Conservation (phyloP, 2,797 vertebrate species). For the Clarias fuscus region DNA sequence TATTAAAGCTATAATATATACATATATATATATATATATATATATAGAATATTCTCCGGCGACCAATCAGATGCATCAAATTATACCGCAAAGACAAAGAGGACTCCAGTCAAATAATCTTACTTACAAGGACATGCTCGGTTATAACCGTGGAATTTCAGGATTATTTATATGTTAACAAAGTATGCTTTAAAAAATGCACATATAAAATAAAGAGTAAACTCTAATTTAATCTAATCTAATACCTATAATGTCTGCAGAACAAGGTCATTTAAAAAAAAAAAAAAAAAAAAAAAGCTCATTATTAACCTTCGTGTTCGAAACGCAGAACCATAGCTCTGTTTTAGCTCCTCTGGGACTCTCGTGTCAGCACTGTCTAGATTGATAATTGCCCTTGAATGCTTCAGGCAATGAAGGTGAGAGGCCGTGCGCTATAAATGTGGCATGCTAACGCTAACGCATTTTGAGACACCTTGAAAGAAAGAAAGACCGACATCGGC, state of each 20-base stretch:
- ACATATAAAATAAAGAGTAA: background rate
- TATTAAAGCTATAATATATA: background rate
- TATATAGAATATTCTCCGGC: background rate
- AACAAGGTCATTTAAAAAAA: background rate
- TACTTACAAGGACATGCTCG: background rate
- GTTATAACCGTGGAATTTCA: background rate
- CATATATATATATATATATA: too few relatives aligned
- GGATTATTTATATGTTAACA: background rate
- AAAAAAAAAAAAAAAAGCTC: background rate
- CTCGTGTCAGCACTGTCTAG: constrained; percentile 49
- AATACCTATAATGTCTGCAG: constrained; percentile 10
- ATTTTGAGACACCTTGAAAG: constrained; percentile 36
- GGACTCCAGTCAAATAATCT: background rate
- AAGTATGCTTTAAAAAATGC: background rate
- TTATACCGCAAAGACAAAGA: constrained; percentile 6
- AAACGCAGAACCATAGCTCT: constrained; percentile 34
- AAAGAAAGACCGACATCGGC: constrained; percentile 16
- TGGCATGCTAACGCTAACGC: constrained; percentile 33
- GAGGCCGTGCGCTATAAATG: constrained; percentile 30
- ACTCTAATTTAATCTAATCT: background rate
- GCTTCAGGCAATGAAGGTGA: constrained; percentile 42
- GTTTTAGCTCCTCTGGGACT: constrained; percentile 44
- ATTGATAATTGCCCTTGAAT: constrained; percentile 55
- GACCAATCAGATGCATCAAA: constrained; percentile 34
- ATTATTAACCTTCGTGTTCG: constrained; percentile 6